Evolutionary conservation across 2,888 invertebrate genomes (phyloP).

Genomic region (Kryphioiulus occultus): DNA sequence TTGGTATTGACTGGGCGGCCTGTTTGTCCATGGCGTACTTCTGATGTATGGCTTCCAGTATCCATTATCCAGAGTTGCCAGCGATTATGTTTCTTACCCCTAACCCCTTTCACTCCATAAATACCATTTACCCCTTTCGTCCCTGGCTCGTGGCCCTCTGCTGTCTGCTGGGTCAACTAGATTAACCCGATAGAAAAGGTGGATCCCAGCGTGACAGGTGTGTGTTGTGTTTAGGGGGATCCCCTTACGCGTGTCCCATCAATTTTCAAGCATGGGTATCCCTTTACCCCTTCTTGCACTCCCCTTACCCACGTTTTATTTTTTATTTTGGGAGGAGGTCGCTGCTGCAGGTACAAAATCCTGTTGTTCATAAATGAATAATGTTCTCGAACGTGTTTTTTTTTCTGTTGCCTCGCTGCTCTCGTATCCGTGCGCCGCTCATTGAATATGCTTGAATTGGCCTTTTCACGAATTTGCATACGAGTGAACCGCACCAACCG

Average conservation of each 20-base stretch:
- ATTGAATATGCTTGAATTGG: slow-evolving; percentile 39
- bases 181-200: slow-evolving; percentile 39
- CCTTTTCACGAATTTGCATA: slow-evolving; percentile 43
- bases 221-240: background rate
- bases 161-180: slow-evolving; percentile 38
- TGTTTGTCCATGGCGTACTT: background rate
- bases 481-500: slow-evolving; percentile 39
- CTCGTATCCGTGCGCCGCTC: background rate
- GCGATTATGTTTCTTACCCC: slow-evolving; percentile 5
- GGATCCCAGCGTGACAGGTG: slow-evolving; percentile 32
- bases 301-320: background rate
- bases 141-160: background rate
- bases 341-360: background rate
- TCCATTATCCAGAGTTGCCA: background rate
- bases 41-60: background rate
- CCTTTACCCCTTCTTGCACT: slow-evolving; percentile 18
- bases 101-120: background rate
- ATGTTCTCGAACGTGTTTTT: background rate
- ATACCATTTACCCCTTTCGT: background rate
- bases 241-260: background rate
- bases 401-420: background rate
- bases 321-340: slow-evolving; percentile 39
- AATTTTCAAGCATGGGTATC: background rate
- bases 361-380: slow-evolving; percentile 35
- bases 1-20: background rate